Evolutionary conservation across 2,113 vertebrate species (phyloP), one percentile per base, ranked within the genome.

Genomic region (Nesoenas mayeri): DNA sequence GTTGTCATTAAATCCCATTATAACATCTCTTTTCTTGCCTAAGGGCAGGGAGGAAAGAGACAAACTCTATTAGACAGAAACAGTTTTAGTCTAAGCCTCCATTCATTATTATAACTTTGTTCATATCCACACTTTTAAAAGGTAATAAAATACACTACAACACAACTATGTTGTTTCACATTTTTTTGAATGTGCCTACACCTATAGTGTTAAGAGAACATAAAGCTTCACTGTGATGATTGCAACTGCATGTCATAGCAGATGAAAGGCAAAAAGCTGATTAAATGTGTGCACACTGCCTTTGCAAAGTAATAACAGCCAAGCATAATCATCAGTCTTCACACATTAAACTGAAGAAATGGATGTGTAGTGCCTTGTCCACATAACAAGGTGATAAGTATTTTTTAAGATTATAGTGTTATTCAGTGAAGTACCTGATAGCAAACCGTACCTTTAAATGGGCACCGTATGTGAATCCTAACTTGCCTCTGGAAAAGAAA

Each of bases 401-500:
- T 32, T 88, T 81, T 67, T 25, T 47, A 86, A 67, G 69, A 4
- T 9, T 16, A 47, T 2, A 88, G 32, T 8, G 36, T 50, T 81
- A 69, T 57, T 86, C 62, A 85, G 40, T 11, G 2, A 79, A 85
- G 62, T 69, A 75, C 54, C 60, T 62, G 29, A 82, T 10, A 93
- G 57, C 48, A 82, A 94, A 84, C 80, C 85, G 92, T 90, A 91
- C 79, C 85, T 93, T 93, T 72, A 85, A 81, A 67, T n/a, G 15
- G 32, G 44, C 36, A 93, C 29, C 69, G 50, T 31, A 69, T 58
- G n/a, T 53, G 89, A 94, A 88, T 93, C 54, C 83, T 96, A 93
- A 84, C 36, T 91, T 93, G 65, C n/a, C 50, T 87, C 83, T 89
- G 70, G 50, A 96, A 66, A 93, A 88, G 57, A 89, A 95, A 87